Evolutionary conservation across 2,113 vertebrate genomes (phyloP).

Genomic region (Crotalus helleri): DNA sequence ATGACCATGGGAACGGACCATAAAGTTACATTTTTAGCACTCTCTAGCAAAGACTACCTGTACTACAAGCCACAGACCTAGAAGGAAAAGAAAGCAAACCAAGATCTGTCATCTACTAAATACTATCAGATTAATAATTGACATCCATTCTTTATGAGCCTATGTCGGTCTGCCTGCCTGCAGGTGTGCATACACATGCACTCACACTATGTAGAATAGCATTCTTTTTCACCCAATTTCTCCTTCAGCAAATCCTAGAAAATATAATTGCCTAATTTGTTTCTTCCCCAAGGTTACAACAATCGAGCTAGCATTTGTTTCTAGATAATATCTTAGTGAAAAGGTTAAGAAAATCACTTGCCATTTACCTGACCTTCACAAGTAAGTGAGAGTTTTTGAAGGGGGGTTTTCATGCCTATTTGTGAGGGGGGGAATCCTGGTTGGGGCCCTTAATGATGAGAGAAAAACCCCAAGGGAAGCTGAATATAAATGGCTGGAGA

Average conservation of each 20-base stretch:
- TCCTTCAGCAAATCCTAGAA: background rate
- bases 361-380: conserved; percentile 30
- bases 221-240: background rate
- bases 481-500: background rate
- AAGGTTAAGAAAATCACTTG: conserved; percentile 30
- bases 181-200: background rate
- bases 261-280: background rate
- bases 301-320: background rate
- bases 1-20: background rate
- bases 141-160: background rate
- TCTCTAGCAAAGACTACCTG: background rate
- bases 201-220: background rate
- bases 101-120: background rate
- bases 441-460: conserved; percentile 18
- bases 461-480: background rate
- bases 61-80: background rate
- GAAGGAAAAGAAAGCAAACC: background rate
- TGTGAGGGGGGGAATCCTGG: conserved; percentile 43
- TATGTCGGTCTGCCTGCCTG: background rate
- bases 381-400: conserved; percentile 52
- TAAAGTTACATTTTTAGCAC: background rate
- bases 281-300: background rate
- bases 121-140: background rate
- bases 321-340: conserved; percentile 26
- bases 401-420: background rate